phyloP scores from a whole-genome alignment of 2,113 vertebrate genomes.

The Grus americana region DNA sequence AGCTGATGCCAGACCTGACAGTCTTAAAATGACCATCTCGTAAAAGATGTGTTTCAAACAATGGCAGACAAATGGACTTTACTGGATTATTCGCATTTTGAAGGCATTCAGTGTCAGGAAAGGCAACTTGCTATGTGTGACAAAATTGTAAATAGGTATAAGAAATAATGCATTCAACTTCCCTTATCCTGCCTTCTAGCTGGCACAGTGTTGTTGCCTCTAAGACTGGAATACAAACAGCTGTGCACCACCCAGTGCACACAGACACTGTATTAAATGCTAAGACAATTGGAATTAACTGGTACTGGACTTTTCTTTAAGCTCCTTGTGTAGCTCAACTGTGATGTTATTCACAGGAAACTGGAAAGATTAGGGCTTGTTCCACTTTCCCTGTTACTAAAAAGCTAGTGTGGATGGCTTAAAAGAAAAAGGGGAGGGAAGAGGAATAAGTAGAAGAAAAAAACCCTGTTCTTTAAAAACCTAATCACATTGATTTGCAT shows the following conservation, averaged over 20 bases:
- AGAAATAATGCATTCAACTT: not conserved
- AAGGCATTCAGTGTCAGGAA: not conserved
- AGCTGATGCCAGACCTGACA: not conserved
- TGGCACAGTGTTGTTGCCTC: not conserved
- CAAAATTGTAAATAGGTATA: not conserved
- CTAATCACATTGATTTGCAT: not conserved
- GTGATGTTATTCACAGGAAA: not conserved
- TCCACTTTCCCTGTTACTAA: not conserved
- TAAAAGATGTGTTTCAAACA: not conserved
- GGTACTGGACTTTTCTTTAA: not conserved
- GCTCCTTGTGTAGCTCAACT: not conserved
- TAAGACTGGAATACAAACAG: not conserved
- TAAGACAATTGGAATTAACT: constrained; percentile 1
- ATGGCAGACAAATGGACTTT: not conserved
- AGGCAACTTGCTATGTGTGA: not conserved
- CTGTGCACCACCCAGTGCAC: not conserved
- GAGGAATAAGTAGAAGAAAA: not conserved
- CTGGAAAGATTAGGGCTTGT: not conserved
- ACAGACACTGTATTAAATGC: not conserved
- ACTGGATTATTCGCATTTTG: not conserved
- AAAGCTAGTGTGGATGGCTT: not conserved
- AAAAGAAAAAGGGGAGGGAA: not conserved
- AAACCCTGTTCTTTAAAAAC: not conserved
- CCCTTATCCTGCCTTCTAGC: not conserved
- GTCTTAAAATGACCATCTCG: not conserved